These are phyloP conservation scores for Aurelia sp. DNA, from an alignment of 30 jellyfish, hydroid and myxozoan genomes.

Conservation along the genomic window DNA sequence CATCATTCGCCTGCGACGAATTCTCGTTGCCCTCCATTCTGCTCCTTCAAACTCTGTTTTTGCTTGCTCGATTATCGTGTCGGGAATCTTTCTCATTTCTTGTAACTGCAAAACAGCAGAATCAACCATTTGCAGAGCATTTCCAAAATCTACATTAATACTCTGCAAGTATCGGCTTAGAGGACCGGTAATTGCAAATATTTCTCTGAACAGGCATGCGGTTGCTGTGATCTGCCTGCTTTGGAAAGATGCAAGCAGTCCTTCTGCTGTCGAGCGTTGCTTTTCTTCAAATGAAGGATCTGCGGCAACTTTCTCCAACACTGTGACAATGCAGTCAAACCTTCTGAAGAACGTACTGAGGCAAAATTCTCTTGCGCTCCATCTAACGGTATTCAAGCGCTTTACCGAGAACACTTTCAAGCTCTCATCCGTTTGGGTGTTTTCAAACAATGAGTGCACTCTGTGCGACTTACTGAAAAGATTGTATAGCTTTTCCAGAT, in stretches of 20 bases:
- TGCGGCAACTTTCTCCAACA: conserved; percentile 44
- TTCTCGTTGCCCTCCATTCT: conserved; percentile 57
- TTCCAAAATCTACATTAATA: conserved; percentile 45
- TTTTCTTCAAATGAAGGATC: conserved; percentile 37
- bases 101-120: conserved; percentile 34
- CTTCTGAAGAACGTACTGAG: conserved; percentile 27
- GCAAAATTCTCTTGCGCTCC: conserved; percentile 52
- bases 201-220: conserved; percentile 59
- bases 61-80: conserved; percentile 11
- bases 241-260: conserved; percentile 54
- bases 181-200: conserved; percentile 55
- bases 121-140: conserved; percentile 53
- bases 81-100: conserved; percentile 34
- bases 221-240: conserved; percentile 61
- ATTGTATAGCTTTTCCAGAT: conserved; percentile 23
- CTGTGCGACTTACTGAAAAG: conserved; percentile 53
- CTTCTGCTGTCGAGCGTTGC: conserved; percentile 65
- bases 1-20: conserved; percentile 47
- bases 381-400: conserved; percentile 45
- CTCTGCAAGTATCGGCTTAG: conserved; percentile 52
- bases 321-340: conserved; percentile 32
- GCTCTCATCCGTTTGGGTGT: conserved; percentile 34
- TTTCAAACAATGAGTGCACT: conserved; percentile 44
- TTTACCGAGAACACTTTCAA: conserved; percentile 48
- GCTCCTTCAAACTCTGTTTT: conserved; percentile 45